Evolutionary conservation across 2,888 invertebrate genomes (phyloP).

Genomic region (Epirrhoe alternata): DNA sequence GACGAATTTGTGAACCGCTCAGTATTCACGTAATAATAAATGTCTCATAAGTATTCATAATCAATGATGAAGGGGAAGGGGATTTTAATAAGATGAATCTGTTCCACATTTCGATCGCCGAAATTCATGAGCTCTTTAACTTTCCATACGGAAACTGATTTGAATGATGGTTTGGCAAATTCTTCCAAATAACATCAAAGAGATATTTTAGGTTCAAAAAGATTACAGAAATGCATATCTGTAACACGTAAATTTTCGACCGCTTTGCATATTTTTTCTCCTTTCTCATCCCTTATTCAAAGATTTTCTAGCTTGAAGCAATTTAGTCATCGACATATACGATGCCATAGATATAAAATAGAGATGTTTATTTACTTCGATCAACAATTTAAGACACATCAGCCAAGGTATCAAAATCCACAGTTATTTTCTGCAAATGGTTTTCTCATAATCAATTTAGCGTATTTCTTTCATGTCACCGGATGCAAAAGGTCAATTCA

Average conservation of each 20-base stretch:
- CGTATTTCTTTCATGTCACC: neutral
- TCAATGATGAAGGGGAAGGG: slow-evolving; percentile 8
- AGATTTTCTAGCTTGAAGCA: no score
- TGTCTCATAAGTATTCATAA: neutral
- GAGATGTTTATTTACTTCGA: no score
- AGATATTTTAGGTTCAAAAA: neutral
- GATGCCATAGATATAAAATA: no score
- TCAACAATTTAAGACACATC: no score
- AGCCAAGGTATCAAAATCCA: no score
- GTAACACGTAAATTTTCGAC: no score
- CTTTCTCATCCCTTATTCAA: no score
- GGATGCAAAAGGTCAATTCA: slow-evolving; percentile 21
- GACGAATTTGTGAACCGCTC: no score
- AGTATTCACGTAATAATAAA: neutral
- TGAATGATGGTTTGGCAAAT: neutral
- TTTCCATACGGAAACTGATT: slow-evolving; percentile 8
- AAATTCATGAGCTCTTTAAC: slow-evolving; percentile 9
- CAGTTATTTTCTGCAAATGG: no score
- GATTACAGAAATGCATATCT: neutral
- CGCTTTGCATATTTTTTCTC: no score
- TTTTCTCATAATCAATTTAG: neutral
- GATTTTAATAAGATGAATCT: slow-evolving; percentile 19
- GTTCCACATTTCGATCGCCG: slow-evolving; percentile 13
- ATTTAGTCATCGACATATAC: no score
- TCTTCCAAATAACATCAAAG: neutral